Evolutionary conservation across 2,797 vertebrate genomes (phyloP).

Genomic region (Sebastes goodei): DNA sequence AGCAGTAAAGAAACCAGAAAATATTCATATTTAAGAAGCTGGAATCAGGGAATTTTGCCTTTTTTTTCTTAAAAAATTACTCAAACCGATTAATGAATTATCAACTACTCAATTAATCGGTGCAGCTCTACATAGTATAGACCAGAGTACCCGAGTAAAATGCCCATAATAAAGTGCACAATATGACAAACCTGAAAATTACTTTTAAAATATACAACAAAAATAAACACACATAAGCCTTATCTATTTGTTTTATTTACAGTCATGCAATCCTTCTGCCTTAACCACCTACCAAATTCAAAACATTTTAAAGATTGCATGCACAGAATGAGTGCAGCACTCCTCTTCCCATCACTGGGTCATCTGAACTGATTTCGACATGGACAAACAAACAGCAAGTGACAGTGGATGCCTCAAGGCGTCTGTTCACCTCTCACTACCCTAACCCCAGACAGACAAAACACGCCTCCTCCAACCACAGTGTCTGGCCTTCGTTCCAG

Average conservation of each 20-base stretch:
- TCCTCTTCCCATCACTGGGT: conserved; percentile 1
- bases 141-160: background rate
- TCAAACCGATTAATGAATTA: no score
- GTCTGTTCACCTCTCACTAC: conserved; percentile 61
- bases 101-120: no score
- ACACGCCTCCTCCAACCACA: conserved; percentile 43
- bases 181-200: background rate
- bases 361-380: conserved; percentile 41
- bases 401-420: conserved; percentile 60
- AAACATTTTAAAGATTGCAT: conserved; percentile 9
- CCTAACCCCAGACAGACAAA: conserved; percentile 62
- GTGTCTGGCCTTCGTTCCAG: conserved; percentile 52
- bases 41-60: no score
- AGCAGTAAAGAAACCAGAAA: no score
- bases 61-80: no score
- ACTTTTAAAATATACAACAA: background rate
- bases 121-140: background rate
- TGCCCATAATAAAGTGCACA: background rate
- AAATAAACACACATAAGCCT: background rate
- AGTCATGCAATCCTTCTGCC: background rate
- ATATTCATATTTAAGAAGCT: no score
- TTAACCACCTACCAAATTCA: background rate
- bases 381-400: conserved; percentile 53
- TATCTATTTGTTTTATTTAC: background rate
- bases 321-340: background rate